phyloP scores from a whole-genome alignment of 2,113 vertebrate genomes.

The Monopterus albus region DNA sequence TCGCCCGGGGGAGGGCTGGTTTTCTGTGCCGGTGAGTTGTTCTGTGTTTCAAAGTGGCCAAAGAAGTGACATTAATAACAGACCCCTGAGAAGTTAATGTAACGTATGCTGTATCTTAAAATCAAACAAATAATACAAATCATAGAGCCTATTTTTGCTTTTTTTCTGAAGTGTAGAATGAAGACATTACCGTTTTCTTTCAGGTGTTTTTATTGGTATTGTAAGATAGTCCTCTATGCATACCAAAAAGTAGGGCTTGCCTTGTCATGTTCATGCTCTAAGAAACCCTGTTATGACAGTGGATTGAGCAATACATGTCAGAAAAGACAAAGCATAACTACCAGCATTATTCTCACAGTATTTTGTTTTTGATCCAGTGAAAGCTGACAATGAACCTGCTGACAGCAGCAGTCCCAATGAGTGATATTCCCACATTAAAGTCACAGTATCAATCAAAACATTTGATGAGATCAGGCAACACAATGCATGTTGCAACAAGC shows the following conservation, averaged over 20 bases:
- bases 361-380: slow-evolving; percentile 53
- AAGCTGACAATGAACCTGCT: slow-evolving; percentile 36
- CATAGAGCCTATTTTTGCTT: too few species aligned
- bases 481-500: background rate
- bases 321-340: background rate
- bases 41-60: too few species aligned
- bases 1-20: too few species aligned
- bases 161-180: background rate
- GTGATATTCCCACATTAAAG: slow-evolving; percentile 31
- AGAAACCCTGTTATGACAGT: background rate
- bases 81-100: background rate
- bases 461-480: background rate
- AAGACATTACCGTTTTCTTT: background rate
- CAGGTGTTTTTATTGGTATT: background rate
- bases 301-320: background rate
- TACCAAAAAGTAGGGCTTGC: slow-evolving; percentile 27
- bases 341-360: background rate
- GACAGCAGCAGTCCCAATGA: slow-evolving; percentile 24
- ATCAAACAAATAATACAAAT: background rate
- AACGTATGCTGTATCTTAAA: background rate
- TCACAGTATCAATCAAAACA: background rate
- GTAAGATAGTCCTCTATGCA: background rate
- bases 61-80: too few species aligned
- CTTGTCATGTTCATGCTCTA: slow-evolving; percentile 26
- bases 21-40: too few species aligned